Base-by-base conservation (phyloP, 2,113 vertebrate genomes). In the Mohoua ochrocephala region DNA sequence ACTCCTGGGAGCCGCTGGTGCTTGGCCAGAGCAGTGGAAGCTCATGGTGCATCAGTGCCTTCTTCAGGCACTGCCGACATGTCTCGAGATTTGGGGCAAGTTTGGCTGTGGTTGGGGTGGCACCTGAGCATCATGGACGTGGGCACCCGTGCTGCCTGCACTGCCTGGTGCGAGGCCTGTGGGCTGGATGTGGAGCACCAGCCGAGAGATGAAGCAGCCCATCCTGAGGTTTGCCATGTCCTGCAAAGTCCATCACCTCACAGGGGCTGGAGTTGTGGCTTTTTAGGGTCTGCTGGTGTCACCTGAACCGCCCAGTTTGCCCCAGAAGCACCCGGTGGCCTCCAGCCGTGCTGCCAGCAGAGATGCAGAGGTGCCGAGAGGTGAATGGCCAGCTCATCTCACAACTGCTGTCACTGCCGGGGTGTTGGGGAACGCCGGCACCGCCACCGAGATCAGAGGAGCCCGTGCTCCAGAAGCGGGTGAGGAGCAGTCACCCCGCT, bases 301-400 rank as follows among this genome's bases (percentile, higher is more conserved):
- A 13, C 41, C 61, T 3, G 13, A 30, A 3, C 6, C 0, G 0
- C 28, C 13, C 27, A 3, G 31, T 20, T 37, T 17, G 21, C 28
- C 73, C 20, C n/a, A 26, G 47, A 2, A 53, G 53, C 2, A 0
- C 9, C 15, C 37, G 6, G 3, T 33, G 69, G n/a, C 54, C 53
- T 49, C 21, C 11, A 87, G 69, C 57, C 5, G 0, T 47, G 70
- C 41, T 3, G 7, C 6, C 33, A 3, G 52, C 63, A 13, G 49
- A 26, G 39, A 13, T 4, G 8, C 84, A 7, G 8, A 1, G 42
- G 20, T 47, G 50, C 74, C 4, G 9, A 1, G 35, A 35, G 86
- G 35, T 23, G 81, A 74, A 6, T 0, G 21, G 87, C 92, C 96
- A 97, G 90, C 95, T 95, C 93, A 93, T 96, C 95, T 97, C 93